Base-by-base conservation (phyloP, 2,888 invertebrate species). In the Cylindroiulus punctatus region DNA sequence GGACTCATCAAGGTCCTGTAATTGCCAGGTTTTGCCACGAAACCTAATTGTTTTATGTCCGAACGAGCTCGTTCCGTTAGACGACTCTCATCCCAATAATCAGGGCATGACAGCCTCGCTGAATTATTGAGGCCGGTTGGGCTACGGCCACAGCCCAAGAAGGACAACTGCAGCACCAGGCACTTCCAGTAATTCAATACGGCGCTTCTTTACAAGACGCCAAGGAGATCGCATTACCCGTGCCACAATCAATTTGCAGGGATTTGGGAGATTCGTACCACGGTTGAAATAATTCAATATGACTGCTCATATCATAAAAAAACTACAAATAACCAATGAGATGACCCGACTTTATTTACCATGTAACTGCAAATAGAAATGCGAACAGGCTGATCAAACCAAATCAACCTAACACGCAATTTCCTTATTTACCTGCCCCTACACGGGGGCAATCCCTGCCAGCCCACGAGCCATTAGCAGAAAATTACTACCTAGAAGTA, bases 41-140 rank as follows among this genome's bases (percentile, higher is more conserved):
- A 57, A 22, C 22, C 57, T 57, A 57, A 57, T 57, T 57, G 57
- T 57, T 57, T 22, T 57, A 22, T 57, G 57, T 57, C 57, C 57
- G 22, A 57, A n/a, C 57, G 12, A 57, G 12, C 57, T 57, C 52
- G 52, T 19, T 52, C 17, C 52, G 52, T 52, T 52, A 52, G 52
- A 5, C 19, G 19, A 52, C 52, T 52, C 19, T 52, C 22, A 22
- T 57, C 57, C 57, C 17, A 57, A 57, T 57, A 57, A 57, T 57
- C 22, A 22, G 57, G 57, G 57, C 57, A 57, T 22, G 57, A 57
- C 57, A 57, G 57, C 57, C 57, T 57, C 57, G 57, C 57, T 57
- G 57, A 57, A 57, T 57, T 57, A 57, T 57, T 57, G 22, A 57
- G 19, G n/a, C 22, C 22, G 57, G 22, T 22, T 57, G 22, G 7